Conservation (phyloP, 1,140 invertebrate genomes). For the Diuraphis noxia region DNA sequence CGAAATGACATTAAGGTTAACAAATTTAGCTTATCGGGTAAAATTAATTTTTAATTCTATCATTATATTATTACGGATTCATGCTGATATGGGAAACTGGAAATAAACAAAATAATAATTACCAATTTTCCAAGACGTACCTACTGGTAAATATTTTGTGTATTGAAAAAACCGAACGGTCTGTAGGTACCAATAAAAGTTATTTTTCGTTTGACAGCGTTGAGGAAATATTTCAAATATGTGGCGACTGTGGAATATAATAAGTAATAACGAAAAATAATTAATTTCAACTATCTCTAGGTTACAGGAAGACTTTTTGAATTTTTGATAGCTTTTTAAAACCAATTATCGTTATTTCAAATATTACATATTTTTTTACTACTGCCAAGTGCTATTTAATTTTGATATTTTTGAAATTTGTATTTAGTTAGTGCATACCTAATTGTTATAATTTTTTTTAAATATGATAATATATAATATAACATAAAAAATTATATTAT, state of each 20-base stretch:
- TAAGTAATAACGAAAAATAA: background rate
- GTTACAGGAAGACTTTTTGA: background rate
- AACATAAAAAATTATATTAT: background rate
- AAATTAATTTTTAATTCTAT: background rate
- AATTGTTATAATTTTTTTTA: background rate
- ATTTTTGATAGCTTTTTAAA: background rate
- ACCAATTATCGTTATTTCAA: background rate
- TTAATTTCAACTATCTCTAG: background rate
- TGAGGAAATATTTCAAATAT: no score
- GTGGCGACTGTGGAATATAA: background rate
- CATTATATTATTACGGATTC: background rate
- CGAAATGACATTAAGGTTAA: background rate
- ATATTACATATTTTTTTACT: background rate
- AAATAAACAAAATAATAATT: background rate
- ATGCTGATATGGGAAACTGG: background rate
- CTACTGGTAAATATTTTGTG: background rate
- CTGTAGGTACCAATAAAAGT: background rate
- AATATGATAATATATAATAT: no score
- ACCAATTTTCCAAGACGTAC: background rate
- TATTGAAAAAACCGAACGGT: background rate
- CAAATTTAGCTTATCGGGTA: background rate
- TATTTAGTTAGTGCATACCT: background rate
- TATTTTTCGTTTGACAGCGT: background rate
- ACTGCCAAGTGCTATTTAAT: background rate
- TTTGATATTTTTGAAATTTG: background rate